Percentiles rank a stretch among this genome's conserved stretches.
Conservation (phyloP, 2,888 invertebrate genomes). For the Psococerastis gibbosa region DNA sequence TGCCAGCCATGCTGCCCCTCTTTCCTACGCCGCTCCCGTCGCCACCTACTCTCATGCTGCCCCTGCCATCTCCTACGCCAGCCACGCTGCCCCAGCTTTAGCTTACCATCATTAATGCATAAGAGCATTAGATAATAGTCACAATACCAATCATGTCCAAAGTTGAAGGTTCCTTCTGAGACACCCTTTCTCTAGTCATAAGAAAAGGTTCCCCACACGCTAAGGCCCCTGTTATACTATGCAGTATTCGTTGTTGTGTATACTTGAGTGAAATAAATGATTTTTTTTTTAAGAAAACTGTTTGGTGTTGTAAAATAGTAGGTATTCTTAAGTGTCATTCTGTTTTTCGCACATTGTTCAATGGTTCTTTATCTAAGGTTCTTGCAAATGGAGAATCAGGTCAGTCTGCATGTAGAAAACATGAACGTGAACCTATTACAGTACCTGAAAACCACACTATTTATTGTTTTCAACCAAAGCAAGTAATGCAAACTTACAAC, state of each 20-base stretch:
- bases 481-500: too few relatives aligned
- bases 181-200: background rate
- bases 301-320: too few relatives aligned
- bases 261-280: background rate
- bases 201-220: background rate
- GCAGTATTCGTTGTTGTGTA: background rate
- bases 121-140: too few relatives aligned
- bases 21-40: constrained; percentile 17
- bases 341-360: too few relatives aligned
- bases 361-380: too few relatives aligned
- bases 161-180: background rate
- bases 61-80: constrained; percentile 18
- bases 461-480: too few relatives aligned
- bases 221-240: background rate
- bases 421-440: too few relatives aligned
- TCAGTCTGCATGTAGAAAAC: too few relatives aligned
- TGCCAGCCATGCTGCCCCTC: constrained; percentile 14
- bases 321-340: too few relatives aligned
- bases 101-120: background rate
- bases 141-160: constrained; percentile 8
- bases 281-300: too few relatives aligned
- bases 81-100: constrained; percentile 9
- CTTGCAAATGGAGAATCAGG: too few relatives aligned
- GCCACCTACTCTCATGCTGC: constrained; percentile 21
- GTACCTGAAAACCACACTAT: too few relatives aligned